Evolutionary conservation across 2,888 invertebrate species (phyloP).

Genomic region (Fissipunctia ypsillon): DNA sequence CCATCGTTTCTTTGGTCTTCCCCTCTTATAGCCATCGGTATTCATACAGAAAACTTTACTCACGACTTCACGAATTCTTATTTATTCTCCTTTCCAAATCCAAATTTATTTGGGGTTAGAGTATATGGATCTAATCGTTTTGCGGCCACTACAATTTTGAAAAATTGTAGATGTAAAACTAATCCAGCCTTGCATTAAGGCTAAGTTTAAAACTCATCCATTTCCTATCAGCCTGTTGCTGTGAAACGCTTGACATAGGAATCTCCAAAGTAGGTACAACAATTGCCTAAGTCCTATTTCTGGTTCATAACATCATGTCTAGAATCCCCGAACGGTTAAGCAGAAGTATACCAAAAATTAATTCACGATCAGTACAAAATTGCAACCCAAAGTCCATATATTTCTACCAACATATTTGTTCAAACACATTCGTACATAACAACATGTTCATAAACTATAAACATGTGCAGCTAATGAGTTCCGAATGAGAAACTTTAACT

Average conservation of each 20-base stretch:
- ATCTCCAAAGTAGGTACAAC: no score
- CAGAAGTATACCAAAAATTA: not conserved
- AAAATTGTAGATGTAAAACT: no score
- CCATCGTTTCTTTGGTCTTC: no score
- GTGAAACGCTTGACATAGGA: not conserved
- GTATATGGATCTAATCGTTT: not conserved
- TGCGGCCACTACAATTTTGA: not conserved
- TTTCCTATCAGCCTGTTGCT: not conserved
- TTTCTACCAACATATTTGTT: not conserved
- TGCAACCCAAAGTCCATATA: not conserved
- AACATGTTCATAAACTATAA: constrained; percentile 42
- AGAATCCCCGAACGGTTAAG: not conserved
- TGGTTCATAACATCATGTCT: not conserved
- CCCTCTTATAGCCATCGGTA: no score
- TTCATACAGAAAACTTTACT: not conserved
- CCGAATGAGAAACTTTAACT: constrained; percentile 44
- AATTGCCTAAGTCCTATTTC: not conserved
- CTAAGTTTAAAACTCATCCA: not conserved
- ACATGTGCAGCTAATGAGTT: constrained; percentile 60
- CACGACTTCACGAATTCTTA: not conserved
- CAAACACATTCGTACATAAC: constrained; percentile 13
- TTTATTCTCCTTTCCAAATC: not conserved
- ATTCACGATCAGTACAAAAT: constrained; percentile 16
- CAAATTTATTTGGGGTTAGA: not conserved
- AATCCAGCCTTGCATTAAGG: not conserved